Evolutionary conservation across 2,113 vertebrate species (phyloP), one percentile per base, ranked within the genome.

Genomic region (Gadus macrocephalus): DNA sequence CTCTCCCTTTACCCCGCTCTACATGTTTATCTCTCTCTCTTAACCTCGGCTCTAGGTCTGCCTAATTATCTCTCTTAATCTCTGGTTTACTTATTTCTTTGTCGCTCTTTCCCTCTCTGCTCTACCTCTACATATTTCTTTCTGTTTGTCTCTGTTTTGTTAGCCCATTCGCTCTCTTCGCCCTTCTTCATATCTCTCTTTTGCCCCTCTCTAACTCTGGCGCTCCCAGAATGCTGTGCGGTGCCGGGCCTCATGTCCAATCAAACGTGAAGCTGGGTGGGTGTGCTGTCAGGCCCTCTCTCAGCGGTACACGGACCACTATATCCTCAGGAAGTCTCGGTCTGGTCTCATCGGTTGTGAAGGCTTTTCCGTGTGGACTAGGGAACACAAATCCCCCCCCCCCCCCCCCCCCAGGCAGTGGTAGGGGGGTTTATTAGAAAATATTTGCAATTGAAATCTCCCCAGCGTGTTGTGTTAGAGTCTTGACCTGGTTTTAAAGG

Each of bases 301-400:
- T 77, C 78, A 66, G 78, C 84, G 42, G 75, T 11, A 67, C 25
- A 53, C 71, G 22, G 64, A 55, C 31, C 68, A 86, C 79, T 78
- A 80, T 76, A 73, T 85, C 84, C 83, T 67, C 79, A 55, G 63
- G 76, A 82, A 75, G 75, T 78, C 68, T 74, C 71, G 55, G 74
- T 67, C 77, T 78, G 73, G 75, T 79, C 62, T 79, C 70, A 78
- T 79, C 73, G 68, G 73, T 80, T 77, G 60, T 73, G 77, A 85
- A 81, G 81, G 85, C 76, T 73, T 81, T 81, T 27, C 70, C 65
- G 67, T 60, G 74, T 68, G 74, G 82, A 71, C 74, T 70, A 19
- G 58, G 69, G 64, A 85, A 71, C 80, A 74, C 19, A 65, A 70
- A 81, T 79, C 78, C 15, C 27, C n/a, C 69, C 19, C 31, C 31